phyloP scores from a whole-genome alignment of 2,113 vertebrate species.

The Chaetodon auriga region DNA sequence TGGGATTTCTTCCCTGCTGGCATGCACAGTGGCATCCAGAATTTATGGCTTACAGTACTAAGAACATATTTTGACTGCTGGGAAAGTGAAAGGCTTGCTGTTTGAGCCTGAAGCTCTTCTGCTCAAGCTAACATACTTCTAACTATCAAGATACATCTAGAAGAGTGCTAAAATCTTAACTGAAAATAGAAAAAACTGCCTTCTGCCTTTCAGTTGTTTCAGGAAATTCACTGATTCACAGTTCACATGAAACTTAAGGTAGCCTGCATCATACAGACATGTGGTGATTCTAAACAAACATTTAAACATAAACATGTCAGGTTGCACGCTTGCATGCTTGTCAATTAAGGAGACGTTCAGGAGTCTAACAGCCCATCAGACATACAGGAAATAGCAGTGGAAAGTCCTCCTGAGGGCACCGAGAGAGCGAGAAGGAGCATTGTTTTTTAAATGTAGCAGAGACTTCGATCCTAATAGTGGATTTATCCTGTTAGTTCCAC shows the following conservation, averaged over 20 bases:
- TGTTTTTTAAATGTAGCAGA: neutral
- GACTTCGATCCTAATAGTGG: neutral
- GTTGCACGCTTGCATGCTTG: neutral
- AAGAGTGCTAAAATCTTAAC: neutral
- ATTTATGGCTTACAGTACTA: conserved; percentile 11
- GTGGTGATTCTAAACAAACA: neutral
- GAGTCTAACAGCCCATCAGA: neutral
- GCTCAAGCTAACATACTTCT: neutral
- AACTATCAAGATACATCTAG: neutral
- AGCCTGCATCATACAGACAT: neutral
- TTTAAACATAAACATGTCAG: neutral
- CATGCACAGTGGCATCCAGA: conserved; percentile 16
- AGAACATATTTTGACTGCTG: conserved; percentile 7
- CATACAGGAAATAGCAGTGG: neutral
- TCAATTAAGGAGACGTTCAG: neutral
- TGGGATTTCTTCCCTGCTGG: conserved; percentile 33
- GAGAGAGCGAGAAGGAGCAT: neutral
- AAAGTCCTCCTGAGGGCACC: neutral
- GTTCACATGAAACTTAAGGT: neutral
- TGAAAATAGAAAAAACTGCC: neutral
- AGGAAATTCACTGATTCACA: neutral
- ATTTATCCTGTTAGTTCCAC: neutral
- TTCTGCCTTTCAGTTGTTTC: neutral
- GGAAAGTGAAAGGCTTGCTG: neutral
- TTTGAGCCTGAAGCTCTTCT: neutral